Percentiles rank a stretch among this genome's conserved stretches.
These are phyloP conservation scores for Heliconius melpomene DNA, from an alignment of 1,140 invertebrate species.

Conservation along the genomic window DNA sequence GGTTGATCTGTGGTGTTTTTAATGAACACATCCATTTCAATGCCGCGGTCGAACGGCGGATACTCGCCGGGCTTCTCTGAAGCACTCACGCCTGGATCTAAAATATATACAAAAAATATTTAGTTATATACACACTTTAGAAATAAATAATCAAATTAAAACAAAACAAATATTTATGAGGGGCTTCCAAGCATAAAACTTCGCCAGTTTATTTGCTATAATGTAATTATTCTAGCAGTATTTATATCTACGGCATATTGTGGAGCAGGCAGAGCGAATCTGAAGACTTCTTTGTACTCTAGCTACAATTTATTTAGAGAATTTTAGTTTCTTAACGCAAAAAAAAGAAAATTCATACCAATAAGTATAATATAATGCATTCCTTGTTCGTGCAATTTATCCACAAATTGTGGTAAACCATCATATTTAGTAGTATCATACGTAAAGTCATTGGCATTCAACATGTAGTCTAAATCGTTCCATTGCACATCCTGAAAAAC, in stretches of 20 bases:
- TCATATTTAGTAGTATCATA: slow-evolving; percentile 85
- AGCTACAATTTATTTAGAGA: no score
- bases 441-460: slow-evolving; percentile 93
- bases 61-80: slow-evolving; percentile 85
- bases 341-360: slow-evolving; percentile 60
- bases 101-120: neutral
- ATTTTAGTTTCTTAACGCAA: no score
- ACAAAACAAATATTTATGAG: no score
- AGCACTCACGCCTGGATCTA: slow-evolving; percentile 87
- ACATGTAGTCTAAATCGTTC: slow-evolving; percentile 97
- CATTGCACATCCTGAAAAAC: slow-evolving; percentile 87
- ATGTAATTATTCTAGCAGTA: no score
- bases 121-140: neutral
- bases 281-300: no score
- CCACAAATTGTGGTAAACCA: slow-evolving; percentile 87
- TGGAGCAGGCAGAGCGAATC: no score
- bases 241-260: no score
- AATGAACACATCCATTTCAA: slow-evolving; percentile 87
- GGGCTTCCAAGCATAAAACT: no score
- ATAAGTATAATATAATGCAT: slow-evolving; percentile 90
- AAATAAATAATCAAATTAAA: no score
- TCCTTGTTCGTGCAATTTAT: slow-evolving; percentile 85
- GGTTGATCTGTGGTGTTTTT: slow-evolving; percentile 83
- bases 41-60: slow-evolving; percentile 88
- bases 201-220: no score